A percentile compares a stretch with the other conserved stretches of the same genome.
phyloP scores from a whole-genome alignment of 2,797 vertebrate species.

The Cichlasoma orientale region DNA sequence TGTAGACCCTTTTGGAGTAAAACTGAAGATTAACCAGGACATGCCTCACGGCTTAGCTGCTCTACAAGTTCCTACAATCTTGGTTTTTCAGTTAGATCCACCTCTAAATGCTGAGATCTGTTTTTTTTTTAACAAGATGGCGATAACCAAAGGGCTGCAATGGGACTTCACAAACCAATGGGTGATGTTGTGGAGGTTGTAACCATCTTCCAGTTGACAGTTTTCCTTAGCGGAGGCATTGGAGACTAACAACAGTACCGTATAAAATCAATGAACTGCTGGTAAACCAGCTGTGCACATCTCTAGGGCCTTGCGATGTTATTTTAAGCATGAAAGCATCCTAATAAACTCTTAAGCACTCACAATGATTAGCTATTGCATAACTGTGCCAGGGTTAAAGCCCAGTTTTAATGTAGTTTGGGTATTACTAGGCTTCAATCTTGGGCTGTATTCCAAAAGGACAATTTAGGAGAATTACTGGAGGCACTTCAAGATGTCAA shows the following conservation, averaged over 20 bases:
- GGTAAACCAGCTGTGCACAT: conserved; percentile 16
- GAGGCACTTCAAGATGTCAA: conserved; percentile 81
- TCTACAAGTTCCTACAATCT: neutral
- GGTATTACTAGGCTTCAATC: conserved; percentile 69
- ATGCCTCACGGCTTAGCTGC: neutral
- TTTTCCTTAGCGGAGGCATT: neutral
- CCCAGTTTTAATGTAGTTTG: conserved; percentile 77
- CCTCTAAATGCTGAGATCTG: neutral
- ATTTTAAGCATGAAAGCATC: conserved; percentile 60
- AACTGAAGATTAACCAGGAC: neutral
- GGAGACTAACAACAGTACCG: neutral
- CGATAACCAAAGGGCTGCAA: neutral
- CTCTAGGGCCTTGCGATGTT: conserved; percentile 44
- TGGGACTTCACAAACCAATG: neutral
- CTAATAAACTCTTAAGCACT: conserved; percentile 77
- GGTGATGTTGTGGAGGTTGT: neutral
- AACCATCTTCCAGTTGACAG: neutral
- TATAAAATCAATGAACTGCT: conserved; percentile 3
- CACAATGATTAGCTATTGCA: conserved; percentile 80
- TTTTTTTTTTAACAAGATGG: neutral
- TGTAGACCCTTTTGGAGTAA: too few species aligned
- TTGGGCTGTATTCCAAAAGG: conserved; percentile 79
- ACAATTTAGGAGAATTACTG: conserved; percentile 82
- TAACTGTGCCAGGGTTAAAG: conserved; percentile 79
- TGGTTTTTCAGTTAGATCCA: neutral